Conservation (phyloP, 1,140 invertebrate species). For the Diorhabda elongata region DNA sequence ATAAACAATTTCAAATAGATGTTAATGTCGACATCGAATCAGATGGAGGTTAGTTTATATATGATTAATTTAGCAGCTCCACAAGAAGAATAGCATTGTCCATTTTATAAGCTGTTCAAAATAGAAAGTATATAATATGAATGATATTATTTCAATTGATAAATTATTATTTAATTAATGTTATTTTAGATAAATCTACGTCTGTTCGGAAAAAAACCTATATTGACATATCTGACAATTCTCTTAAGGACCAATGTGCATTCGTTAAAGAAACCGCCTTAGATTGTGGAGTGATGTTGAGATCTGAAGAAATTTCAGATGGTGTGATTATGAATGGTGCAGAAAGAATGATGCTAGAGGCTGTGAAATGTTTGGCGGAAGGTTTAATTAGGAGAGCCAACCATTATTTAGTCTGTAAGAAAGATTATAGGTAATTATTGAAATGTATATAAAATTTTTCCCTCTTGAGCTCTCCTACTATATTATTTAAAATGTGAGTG, state of each 20-base stretch:
- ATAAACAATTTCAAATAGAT: conserved; percentile 3
- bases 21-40: conserved; percentile 10
- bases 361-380: conserved; percentile 40
- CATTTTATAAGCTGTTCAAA: too few species aligned
- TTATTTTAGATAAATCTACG: conserved; percentile 1
- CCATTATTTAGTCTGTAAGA: conserved; percentile 28
- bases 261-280: conserved; percentile 37
- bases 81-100: too few species aligned
- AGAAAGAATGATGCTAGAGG: conserved; percentile 38
- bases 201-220: not conserved
- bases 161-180: not conserved
- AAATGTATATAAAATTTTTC: too few species aligned
- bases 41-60: conserved; percentile 5
- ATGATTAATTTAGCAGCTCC: too few species aligned
- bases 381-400: conserved; percentile 35
- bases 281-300: conserved; percentile 37
- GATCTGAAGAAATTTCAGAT: conserved; percentile 34
- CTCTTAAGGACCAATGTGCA: conserved; percentile 26
- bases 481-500: too few species aligned
- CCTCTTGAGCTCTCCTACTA: too few species aligned
- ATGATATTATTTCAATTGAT: not conserved
- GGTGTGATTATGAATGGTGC: conserved; percentile 34
- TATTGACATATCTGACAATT: conserved; percentile 28
- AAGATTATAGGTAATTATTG: conserved; percentile 27
- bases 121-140: too few species aligned